Base-by-base conservation (phyloP, 2,113 vertebrate genomes). In the Scomber japonicus region DNA sequence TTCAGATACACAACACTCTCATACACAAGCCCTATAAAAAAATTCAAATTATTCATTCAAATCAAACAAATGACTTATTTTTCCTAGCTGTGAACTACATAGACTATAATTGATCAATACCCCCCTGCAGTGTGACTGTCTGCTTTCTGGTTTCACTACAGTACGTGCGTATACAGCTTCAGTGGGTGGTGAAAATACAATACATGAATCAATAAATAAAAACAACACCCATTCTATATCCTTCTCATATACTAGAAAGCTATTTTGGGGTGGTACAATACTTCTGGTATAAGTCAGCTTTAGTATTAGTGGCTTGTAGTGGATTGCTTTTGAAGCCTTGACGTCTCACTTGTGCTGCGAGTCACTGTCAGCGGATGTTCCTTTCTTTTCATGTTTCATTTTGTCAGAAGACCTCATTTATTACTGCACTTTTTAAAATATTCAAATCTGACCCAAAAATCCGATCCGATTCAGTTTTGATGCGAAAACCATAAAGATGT, bases 141-240 rank as follows among this genome's bases (percentile, higher is more conserved):
- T 19, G 53, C 40, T 49, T 61, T 71, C 15, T 2, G 2, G 31
- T 24, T 71, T 65, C 16, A 64, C 17, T 45, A 7, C 16, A 64
- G 13, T 45, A 7, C 3, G 24, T 27, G 24, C 24, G 2, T 27
- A 27, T 27, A 27, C 1, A 7, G 21, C 44, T 45, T 68, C 40
- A 63, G 44, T 44, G 45, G 59, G 15, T 53, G 9, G 57, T 15
- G 17, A 17, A 27, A 44, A 64, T 53, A 17, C 15, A 64, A 31
- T 54, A 12, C 40, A 51, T 21, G 8, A 71, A 24, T 51, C 31
- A 68, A 40, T 64, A 75, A 45, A 63, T 60, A 73, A 55, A 48
- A 51, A 60, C 24, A 71, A 19, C 13, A 46, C 48, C 19, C 13
- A 13, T 27, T 50, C 45, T 57, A 21, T 57, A 55, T 46, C 57